Base-by-base conservation (phyloP, 1,140 invertebrate genomes). In the Hycleus cichorii region DNA sequence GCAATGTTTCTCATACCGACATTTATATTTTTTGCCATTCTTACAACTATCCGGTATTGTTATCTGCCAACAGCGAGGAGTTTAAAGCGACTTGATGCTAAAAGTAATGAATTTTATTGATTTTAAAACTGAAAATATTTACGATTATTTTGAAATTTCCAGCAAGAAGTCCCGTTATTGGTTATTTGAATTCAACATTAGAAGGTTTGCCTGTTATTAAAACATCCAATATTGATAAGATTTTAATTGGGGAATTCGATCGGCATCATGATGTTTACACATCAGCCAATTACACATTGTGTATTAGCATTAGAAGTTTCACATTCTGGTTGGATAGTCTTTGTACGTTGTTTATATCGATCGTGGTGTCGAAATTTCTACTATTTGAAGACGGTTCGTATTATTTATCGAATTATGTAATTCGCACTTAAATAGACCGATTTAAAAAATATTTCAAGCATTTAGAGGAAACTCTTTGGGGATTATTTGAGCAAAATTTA, bases 151-250 rank as follows among this genome's bases (percentile, higher is more conserved):
- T 45, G 40, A 50, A 52, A 51, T 18, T 58, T 42, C 48, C 46
- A 56, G 47, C 40, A n/a, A 71, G 78, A 59, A 81, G 79, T 64
- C 87, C 87, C 3, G 80, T 90, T 6, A 88, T 86, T 66, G 83
- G 85, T 10, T 85, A 88, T 64, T 70, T 89, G 0, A 83, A 79
- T 58, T 78, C 84, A 3, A 80, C 83, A 1, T 58, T 89, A 4
- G 78, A 83, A 67, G 87, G 87, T 6, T 65, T 89, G 1, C 75
- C 80, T 18, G 87, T 84, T 0, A 85, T 90, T 18, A 71, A 87
- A 60, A 82, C 86, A 4, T 83, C 80, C 57, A 68, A 72, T 8
- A 76, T 77, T 6, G 74, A 85, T 66, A 71, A 77, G 49, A 72
- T 76, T 39, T 76, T 88, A 39, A 80, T 80, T 39, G 64, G 80